Base-by-base conservation (phyloP, 2,888 invertebrate species). In the Eupsilia transversa region DNA sequence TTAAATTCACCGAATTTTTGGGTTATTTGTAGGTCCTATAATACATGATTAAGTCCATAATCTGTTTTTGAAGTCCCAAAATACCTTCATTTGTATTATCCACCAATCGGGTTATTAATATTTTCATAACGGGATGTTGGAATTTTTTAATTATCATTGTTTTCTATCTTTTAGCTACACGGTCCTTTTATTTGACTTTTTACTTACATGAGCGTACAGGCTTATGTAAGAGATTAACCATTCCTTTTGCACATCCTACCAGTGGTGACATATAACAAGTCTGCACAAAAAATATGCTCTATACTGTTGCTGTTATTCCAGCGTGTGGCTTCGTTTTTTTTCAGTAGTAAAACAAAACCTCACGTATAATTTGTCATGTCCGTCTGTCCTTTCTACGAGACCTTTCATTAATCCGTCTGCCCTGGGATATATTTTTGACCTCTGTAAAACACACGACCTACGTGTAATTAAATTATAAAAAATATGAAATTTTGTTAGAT, bases 301-400 rank as follows among this genome's bases (percentile, higher is more conserved):
- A 20, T n/a, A 1, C 23, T 49, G n/a, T 61, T 27, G 63, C 35
- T 43, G 35, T 74, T 74, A 46, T 79, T 68, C 64, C 63, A 64
- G 52, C 27, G 41, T 14, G 27, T 17, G 30, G 14, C 52, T 64
- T 49, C 27, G 27, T 63, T 61, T 76, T 76, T 80, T 77, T 52
- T 63, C 20, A 17, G 67, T 71, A n/a, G 63, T 54, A 64, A 66
- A 66, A 74, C 33, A 67, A 64, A 67, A 54, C 43, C 63, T 74
- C 46, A 12, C 52, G 64, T 79, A 46, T 67, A 79, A 79, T 79
- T 79, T 74, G 63, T 74, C 79, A 80, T 63, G 74, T 63, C 78
- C 33, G 63, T n/a, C 43, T 46, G 67, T 80, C 80, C 23, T 52
- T 65, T 71, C 14, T 56, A 14, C 23, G 27, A 14, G 52, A 54